Percentiles rank a stretch among this genome's conserved stretches.
These are phyloP conservation scores for Tetragnatha versicolor DNA, from an alignment of 1,140 invertebrate genomes.

Conservation along the genomic window DNA sequence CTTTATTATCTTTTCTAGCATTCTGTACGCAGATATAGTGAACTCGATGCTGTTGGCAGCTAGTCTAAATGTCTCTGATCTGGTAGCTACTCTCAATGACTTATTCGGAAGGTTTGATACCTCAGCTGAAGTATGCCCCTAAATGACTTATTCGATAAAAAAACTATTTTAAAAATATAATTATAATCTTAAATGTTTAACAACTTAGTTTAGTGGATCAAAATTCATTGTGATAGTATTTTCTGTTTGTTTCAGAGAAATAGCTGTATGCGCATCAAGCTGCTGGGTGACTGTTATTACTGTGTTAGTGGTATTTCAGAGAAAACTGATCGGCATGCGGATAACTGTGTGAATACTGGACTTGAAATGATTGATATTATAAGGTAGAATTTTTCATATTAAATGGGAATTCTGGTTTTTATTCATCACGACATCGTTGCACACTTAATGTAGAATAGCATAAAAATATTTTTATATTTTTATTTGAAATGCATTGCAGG, in stretches of 20 bases:
- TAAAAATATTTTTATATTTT: too few species aligned
- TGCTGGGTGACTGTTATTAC: constrained; percentile 92
- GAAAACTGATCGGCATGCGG: constrained; percentile 76
- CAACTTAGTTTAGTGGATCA: not conserved
- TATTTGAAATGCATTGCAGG: too few species aligned
- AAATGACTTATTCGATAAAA: too few species aligned
- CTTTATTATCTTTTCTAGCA: constrained; percentile 68
- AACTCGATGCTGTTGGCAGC: constrained; percentile 92
- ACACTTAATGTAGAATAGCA: too few species aligned
- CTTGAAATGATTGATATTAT: constrained; percentile 92
- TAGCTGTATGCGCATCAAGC: constrained; percentile 88
- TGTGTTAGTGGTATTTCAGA: constrained; percentile 83
- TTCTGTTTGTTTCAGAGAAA: constrained; percentile 69
- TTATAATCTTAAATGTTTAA: too few species aligned
- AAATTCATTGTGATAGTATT: not conserved
- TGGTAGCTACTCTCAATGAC: constrained; percentile 91
- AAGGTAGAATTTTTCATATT: too few species aligned
- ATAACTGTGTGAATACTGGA: constrained; percentile 86
- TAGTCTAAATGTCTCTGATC: constrained; percentile 77
- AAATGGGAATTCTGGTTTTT: too few species aligned
- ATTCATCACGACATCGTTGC: too few species aligned
- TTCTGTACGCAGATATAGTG: constrained; percentile 95
- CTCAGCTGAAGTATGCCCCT: constrained; percentile 78
- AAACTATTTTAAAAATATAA: too few species aligned
- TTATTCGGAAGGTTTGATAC: constrained; percentile 94